Conservation (phyloP, 2,797 vertebrate species). For the Emys orbicularis region DNA sequence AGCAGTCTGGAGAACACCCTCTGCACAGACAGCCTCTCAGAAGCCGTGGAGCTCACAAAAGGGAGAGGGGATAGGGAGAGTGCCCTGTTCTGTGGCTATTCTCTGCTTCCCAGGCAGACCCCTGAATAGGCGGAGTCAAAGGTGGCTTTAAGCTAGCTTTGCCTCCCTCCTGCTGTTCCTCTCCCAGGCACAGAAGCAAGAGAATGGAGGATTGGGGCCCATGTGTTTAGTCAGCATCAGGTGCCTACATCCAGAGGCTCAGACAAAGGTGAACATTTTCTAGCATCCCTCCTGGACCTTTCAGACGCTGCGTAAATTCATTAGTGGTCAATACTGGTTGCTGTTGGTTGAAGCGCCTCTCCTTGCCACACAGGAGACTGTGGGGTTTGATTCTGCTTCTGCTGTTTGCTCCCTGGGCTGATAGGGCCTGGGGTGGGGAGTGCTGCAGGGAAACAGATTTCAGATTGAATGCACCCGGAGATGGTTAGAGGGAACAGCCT, state of each 20-base stretch:
- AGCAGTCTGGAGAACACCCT: background rate
- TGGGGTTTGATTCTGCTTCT: background rate
- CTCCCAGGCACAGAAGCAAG: background rate
- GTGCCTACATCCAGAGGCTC: background rate
- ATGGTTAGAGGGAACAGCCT: background rate
- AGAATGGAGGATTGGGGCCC: background rate
- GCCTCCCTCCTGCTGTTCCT: background rate
- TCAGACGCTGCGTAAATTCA: background rate
- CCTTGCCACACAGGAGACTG: background rate
- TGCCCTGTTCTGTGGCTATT: background rate
- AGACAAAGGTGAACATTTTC: accelerated
- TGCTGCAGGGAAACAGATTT: background rate
- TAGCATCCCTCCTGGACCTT: background rate
- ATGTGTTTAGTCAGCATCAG: accelerated
- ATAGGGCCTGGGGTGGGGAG: background rate
- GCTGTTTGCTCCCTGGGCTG: background rate
- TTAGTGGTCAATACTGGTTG: background rate
- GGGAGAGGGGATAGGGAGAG: accelerated
- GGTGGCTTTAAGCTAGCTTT: background rate
- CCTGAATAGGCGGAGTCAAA: background rate
- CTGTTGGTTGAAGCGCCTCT: background rate
- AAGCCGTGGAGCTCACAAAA: background rate
- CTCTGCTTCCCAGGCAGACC: background rate
- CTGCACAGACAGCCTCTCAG: background rate
- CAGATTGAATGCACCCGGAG: background rate